Evolutionary conservation across 2,797 vertebrate genomes (phyloP), one percentile per base, ranked within the genome.

Genomic region (Heliangelus exortis): DNA sequence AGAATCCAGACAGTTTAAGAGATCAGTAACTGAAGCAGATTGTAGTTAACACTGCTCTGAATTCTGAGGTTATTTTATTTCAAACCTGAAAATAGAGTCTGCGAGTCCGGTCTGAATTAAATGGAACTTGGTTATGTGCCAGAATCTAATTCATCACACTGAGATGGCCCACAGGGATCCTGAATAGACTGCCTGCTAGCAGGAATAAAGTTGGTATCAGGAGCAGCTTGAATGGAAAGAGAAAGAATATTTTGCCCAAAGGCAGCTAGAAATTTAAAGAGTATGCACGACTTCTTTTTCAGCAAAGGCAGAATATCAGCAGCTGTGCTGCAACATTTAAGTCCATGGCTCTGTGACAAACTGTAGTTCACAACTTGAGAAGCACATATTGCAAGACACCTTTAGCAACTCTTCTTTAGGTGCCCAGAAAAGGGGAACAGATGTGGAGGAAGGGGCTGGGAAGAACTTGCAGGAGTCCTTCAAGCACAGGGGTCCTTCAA

Each of bases 81-180:
- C 79, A 79, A 76, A 85, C 63, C 31, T 67, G 65, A 91, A 93
- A 79, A 74, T 67, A 47, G 61, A 85, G 39, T 4, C 47, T 79
- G 81, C 28, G 73, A 79, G 55, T 58, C 85, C 59, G 33, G 69
- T 29, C 25, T 89, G 87, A 68, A 91, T 91, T 92, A 91, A 85
- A 89, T 41, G 34, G 61, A 89, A 87, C 45, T 83, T 74, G 79
- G 39, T 50, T 76, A n/a, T 48, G 34, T 69, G 78, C 81, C 82
- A 92, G 59, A 69, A 79, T 29, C 75, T 82, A 73, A 82, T 78
- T 76, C 58, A 89, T 78, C 59, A 54, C 71, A 34, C 0, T 76
- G 84, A 69, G n/a, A 76, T 7, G 25, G 65, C 57, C 41, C 39
- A 50, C 20, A 55, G 47, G 28, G 69, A 68, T 78, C 57, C 55